Conservation (phyloP, 2,797 vertebrate species). For the Otus scops region DNA sequence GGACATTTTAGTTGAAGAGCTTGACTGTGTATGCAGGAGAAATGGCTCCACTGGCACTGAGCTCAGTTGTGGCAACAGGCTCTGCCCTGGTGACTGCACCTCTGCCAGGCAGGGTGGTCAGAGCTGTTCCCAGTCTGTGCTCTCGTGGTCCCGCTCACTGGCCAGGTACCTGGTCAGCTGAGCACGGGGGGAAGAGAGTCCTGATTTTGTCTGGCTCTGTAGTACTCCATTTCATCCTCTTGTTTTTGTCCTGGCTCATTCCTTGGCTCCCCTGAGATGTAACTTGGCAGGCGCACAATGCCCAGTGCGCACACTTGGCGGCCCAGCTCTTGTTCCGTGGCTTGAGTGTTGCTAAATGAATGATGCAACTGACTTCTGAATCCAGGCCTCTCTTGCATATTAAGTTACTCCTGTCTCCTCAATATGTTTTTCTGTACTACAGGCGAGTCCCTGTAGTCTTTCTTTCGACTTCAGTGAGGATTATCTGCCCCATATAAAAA, state of each 20-base stretch:
- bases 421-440: conserved; percentile 7
- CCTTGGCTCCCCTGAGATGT: conserved; percentile 6
- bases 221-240: not conserved
- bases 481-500: not conserved
- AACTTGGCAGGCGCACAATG: conserved; percentile 39
- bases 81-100: not conserved
- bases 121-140: not conserved
- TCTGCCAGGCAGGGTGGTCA: not conserved
- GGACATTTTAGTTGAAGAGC: not conserved
- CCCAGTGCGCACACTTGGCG: conserved; percentile 50
- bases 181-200: not conserved
- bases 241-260: conserved; percentile 33
- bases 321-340: conserved; percentile 16
- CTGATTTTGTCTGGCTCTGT: not conserved
- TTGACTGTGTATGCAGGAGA: not conserved
- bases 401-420: conserved; percentile 41
- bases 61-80: not conserved
- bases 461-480: not conserved
- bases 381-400: conserved; percentile 40
- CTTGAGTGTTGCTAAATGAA: conserved; percentile 55
- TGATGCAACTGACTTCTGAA: conserved; percentile 53
- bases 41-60: rapidly evolving
- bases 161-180: not conserved
- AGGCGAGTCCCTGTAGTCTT: not conserved
- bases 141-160: not conserved